A percentile compares a stretch with the other conserved stretches of the same genome.
Evolutionary conservation across 1,140 invertebrate genomes (phyloP).

Genomic region (Charaxes varanes): DNA sequence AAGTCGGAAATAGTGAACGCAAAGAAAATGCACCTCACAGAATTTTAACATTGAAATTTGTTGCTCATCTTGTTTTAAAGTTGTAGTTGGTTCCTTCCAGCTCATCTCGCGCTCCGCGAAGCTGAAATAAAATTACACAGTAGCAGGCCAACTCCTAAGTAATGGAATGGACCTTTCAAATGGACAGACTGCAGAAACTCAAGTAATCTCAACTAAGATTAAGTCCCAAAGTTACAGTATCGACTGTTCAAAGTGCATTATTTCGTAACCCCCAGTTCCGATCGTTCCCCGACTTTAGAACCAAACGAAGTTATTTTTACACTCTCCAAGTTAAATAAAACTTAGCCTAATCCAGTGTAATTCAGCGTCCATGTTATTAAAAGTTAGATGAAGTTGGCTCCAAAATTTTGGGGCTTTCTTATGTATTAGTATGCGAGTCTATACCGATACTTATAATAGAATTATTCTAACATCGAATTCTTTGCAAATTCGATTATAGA

Average conservation of each 20-base stretch:
- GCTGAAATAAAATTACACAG: conserved; percentile 42
- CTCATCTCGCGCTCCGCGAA: conserved; percentile 30
- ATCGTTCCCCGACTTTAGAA: conserved; percentile 29
- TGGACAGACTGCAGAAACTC: conserved; percentile 31
- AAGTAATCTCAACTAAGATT: conserved; percentile 59
- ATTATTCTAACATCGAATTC: conserved; percentile 10
- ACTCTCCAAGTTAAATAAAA: conserved; percentile 30
- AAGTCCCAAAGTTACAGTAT: conserved; percentile 56
- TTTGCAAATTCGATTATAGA: conserved; percentile 12
- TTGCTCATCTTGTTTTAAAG: conserved; percentile 46
- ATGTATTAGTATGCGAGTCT: conserved; percentile 13
- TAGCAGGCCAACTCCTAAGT: conserved; percentile 39
- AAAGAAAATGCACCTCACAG: conserved; percentile 10
- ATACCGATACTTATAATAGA: conserved; percentile 11
- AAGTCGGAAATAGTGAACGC: too few species aligned
- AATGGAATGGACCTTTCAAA: conserved; percentile 46
- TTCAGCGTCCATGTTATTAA: conserved; percentile 21
- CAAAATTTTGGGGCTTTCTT: conserved; percentile 5
- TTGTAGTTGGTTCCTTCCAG: conserved; percentile 32
- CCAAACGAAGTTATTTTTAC: conserved; percentile 34
- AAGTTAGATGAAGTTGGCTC: conserved; percentile 28
- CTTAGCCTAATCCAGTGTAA: conserved; percentile 23
- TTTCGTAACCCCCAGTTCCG: conserved; percentile 43
- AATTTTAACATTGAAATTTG: conserved; percentile 34
- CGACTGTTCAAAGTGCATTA: conserved; percentile 46